A percentile compares a stretch with the other conserved stretches of the same genome.
These are phyloP conservation scores for Florisuga fusca DNA, from an alignment of 2,797 vertebrate genomes.

Conservation along the genomic window DNA sequence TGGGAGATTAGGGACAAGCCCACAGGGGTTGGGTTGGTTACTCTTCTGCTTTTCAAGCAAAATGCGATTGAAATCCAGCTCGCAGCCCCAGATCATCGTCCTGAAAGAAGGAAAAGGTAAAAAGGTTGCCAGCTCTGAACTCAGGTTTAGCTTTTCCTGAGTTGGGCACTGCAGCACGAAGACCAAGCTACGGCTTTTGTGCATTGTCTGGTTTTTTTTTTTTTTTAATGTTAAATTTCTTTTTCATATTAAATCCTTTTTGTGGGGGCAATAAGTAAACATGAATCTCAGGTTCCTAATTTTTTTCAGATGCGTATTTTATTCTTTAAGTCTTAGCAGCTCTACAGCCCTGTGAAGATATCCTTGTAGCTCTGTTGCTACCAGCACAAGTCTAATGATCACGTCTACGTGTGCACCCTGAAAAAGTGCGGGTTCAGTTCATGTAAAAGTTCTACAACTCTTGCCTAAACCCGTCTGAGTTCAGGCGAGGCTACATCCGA, in stretches of 20 bases:
- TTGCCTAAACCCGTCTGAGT: slow-evolving; percentile 53
- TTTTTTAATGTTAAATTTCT: too few relatives aligned
- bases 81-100: not conserved
- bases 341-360: not conserved
- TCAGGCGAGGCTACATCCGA: slow-evolving; percentile 56
- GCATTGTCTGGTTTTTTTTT: not conserved
- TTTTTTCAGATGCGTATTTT: not conserved
- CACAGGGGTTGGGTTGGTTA: not conserved
- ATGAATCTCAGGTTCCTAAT: not conserved
- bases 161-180: not conserved
- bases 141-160: not conserved
- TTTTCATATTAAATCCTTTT: not conserved
- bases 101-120: not conserved
- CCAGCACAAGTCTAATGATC: not conserved
- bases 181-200: slow-evolving; percentile 28
- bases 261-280: not conserved
- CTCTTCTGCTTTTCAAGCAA: not conserved
- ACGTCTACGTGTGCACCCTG: not conserved
- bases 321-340: not conserved
- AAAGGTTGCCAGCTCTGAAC: not conserved
- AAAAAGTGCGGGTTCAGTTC: slow-evolving; percentile 2
- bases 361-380: not conserved
- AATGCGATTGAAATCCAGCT: not conserved
- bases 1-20: not conserved
- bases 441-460: slow-evolving; percentile 30